Evolutionary conservation across 92 coral and sea anemone genomes (phyloP).

Genomic region (Parazoanthus darwini): DNA sequence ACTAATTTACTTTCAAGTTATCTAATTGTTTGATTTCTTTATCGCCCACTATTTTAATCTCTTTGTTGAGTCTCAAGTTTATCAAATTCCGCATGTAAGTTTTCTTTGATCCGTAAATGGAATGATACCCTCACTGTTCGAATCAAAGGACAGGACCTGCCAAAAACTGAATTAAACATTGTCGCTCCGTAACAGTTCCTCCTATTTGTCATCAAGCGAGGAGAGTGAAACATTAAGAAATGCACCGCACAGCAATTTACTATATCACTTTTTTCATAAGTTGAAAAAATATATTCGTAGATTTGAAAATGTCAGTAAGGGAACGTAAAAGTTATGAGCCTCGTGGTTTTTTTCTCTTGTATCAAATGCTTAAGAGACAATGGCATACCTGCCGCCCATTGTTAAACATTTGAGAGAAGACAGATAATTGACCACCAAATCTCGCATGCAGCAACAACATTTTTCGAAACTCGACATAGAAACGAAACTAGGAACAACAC

Average conservation of each 20-base stretch:
- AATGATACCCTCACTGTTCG: neutral
- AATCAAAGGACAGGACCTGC: neutral
- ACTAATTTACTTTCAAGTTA: neutral
- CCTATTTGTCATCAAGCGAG: neutral
- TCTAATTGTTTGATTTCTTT: neutral
- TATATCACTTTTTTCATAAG: neutral
- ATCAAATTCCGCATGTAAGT: neutral
- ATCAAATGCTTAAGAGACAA: neutral
- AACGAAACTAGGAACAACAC: slow-evolving; percentile 14
- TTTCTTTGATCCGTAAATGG: slow-evolving; percentile 8
- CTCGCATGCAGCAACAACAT: slow-evolving; percentile 35
- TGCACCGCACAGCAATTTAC: neutral
- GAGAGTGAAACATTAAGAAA: neutral
- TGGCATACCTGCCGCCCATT: slow-evolving; percentile 13
- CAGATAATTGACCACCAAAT: slow-evolving; percentile 18
- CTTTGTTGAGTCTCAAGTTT: slow-evolving; percentile 4
- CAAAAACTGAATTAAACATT: slow-evolving; percentile 3
- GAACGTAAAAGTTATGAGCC: neutral
- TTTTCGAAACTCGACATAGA: neutral
- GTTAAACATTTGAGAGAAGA: neutral
- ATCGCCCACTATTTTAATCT: neutral
- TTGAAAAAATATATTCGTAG: neutral
- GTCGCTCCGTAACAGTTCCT: neutral
- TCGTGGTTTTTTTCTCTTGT: slow-evolving; percentile 1
- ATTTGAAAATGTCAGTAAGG: neutral